Conservation (phyloP, 2,113 vertebrate genomes). For the Delphinus delphis region DNA sequence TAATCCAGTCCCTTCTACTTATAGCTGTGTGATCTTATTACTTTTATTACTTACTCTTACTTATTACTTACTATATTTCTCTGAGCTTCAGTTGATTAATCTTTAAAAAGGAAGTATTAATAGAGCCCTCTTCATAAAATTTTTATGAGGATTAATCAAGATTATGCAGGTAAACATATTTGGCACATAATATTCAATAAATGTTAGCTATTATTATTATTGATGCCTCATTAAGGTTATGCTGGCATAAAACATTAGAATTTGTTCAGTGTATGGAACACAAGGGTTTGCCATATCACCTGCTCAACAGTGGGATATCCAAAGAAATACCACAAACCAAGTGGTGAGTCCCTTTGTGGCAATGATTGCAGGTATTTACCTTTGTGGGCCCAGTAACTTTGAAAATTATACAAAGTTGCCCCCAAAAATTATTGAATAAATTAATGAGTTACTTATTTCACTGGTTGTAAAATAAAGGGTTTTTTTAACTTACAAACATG, state of each 20-base stretch:
- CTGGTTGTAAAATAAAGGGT: background rate
- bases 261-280: background rate
- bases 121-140: background rate
- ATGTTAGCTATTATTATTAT: background rate
- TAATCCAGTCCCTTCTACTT: background rate
- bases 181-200: background rate
- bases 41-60: background rate
- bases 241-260: background rate
- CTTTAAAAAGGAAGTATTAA: background rate
- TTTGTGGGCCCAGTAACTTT: background rate
- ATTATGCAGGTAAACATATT: background rate
- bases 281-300: background rate
- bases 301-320: background rate
- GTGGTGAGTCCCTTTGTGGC: background rate
- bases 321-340: background rate
- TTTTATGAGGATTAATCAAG: background rate
- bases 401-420: background rate
- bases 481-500: background rate
- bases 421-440: background rate
- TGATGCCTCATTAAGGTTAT: conserved; percentile 1
- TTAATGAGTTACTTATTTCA: background rate
- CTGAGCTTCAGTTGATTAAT: background rate
- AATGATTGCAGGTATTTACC: background rate
- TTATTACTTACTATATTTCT: background rate
- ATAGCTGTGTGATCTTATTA: background rate